phyloP scores from a whole-genome alignment of 2,888 invertebrate genomes.

The Ceriagrion tenellum region DNA sequence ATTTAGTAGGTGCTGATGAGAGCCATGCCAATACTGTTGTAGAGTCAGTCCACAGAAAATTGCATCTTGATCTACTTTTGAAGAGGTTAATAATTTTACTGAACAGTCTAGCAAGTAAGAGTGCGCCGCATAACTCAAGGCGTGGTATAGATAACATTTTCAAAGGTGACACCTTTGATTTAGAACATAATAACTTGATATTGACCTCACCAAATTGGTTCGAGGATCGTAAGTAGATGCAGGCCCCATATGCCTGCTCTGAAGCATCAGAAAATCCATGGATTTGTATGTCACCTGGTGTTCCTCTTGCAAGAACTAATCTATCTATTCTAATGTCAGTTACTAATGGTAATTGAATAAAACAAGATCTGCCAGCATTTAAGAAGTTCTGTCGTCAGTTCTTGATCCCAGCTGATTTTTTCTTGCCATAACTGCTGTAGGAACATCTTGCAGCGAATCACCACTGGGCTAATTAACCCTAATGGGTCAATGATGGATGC shows the following conservation, averaged over 20 bases:
- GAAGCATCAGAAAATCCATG: slow-evolving; percentile 73
- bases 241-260: slow-evolving; percentile 72
- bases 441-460: not conserved
- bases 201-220: slow-evolving; percentile 26
- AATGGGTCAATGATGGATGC: not conserved
- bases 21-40: slow-evolving; percentile 74
- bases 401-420: not conserved
- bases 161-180: slow-evolving; percentile 72
- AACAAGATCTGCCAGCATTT: not conserved
- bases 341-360: not conserved
- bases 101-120: slow-evolving; percentile 72
- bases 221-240: slow-evolving; percentile 70
- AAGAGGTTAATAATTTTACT: slow-evolving; percentile 68
- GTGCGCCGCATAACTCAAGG: slow-evolving; percentile 74
- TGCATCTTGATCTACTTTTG: slow-evolving; percentile 27
- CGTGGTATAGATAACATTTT: slow-evolving; percentile 73
- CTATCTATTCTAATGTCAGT: not conserved
- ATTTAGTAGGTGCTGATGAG: slow-evolving; percentile 69
- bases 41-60: slow-evolving; percentile 73
- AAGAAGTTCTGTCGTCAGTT: not conserved
- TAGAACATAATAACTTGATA: slow-evolving; percentile 70
- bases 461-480: not conserved
- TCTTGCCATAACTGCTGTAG: not conserved
- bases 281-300: slow-evolving; percentile 69
- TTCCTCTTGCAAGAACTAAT: not conserved